Base-by-base conservation (phyloP, 2,113 vertebrate genomes). In the Platycercus adscitus region DNA sequence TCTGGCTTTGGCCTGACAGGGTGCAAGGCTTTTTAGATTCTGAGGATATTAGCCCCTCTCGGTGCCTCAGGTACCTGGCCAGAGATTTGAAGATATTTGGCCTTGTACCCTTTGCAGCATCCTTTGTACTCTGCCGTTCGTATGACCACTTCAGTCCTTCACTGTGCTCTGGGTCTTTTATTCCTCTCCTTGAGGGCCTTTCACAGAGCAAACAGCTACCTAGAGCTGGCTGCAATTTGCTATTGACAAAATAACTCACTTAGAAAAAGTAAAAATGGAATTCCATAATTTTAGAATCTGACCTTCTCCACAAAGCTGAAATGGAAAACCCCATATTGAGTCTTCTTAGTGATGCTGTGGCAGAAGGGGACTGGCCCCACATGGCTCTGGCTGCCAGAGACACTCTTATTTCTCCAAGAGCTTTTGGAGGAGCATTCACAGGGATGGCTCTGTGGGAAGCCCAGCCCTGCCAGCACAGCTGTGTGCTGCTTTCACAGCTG, bases 341-440 rank as follows among this genome's bases (percentile, higher is more conserved):
- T 44, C 14, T 76, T 71, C 25, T 75, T 12, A 37, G 63, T 31
- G 39, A 63, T 0, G 0, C 33, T 1, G 2, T 0, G 6, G 3
- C 24, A 60, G 35, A 53, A 26, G 13, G 82, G 46, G 33, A 16
- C 33, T 3, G 9, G 37, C 20, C 24, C 11, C 21, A 6, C 1
- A 4, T 69, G 68, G 35, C 81, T 35, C 39, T 56, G 44, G 33
- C 41, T 89, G 37, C 64, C 49, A 15, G 41, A 41, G 41, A 9
- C 61, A 46, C 21, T 81, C 44, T 33, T 23, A 1, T 37, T 37
- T 69, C 49, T 49, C 60, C n/a, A 0, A n/a, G 72, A 60, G 33
- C 44, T 65, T 39, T 50, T 4, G 1, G 16, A n/a, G 69, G 8
- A 6, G 17, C 2, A 29, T 8, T 73, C 35, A 8, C 23, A 35